Conservation (phyloP, 2,888 invertebrate species). For the Stegana nigrithorax region DNA sequence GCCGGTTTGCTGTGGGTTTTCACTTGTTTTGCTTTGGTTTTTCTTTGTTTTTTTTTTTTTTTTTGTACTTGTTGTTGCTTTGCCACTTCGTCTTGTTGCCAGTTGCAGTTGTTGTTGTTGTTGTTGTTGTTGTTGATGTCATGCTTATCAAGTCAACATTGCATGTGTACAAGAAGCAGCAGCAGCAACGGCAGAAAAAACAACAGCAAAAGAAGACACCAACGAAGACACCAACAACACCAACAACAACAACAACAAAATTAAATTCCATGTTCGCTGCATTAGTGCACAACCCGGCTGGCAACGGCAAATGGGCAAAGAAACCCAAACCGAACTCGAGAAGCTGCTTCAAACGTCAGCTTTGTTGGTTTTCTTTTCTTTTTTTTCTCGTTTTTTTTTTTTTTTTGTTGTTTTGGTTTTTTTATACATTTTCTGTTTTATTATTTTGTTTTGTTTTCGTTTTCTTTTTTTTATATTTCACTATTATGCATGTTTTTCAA, state of each 20-base stretch:
- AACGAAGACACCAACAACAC: background rate
- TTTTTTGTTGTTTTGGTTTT: background rate
- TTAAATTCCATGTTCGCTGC: background rate
- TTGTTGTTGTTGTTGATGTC: slow-evolving; percentile 10
- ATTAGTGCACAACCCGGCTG: background rate
- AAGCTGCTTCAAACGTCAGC: too few species aligned
- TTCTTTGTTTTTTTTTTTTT: background rate
- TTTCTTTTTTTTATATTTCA: too few species aligned
- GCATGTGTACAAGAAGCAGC: background rate
- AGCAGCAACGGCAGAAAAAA: background rate
- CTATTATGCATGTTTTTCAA: too few species aligned
- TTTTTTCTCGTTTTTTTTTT: background rate
- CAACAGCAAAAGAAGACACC: background rate
- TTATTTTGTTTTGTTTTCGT: too few species aligned
- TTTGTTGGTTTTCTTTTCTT: background rate
- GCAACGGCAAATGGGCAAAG: background rate
- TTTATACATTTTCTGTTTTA: background rate
- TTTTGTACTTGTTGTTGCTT: slow-evolving; percentile 5
- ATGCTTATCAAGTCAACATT: slow-evolving; percentile 12
- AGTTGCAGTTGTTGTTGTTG: slow-evolving; percentile 9
- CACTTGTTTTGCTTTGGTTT: background rate
- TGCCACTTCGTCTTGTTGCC: background rate
- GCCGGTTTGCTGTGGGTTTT: background rate
- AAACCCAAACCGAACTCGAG: background rate
- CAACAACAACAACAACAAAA: background rate